Evolutionary conservation across 1,140 invertebrate species (phyloP).

Genomic region (Ceratina japonica): DNA sequence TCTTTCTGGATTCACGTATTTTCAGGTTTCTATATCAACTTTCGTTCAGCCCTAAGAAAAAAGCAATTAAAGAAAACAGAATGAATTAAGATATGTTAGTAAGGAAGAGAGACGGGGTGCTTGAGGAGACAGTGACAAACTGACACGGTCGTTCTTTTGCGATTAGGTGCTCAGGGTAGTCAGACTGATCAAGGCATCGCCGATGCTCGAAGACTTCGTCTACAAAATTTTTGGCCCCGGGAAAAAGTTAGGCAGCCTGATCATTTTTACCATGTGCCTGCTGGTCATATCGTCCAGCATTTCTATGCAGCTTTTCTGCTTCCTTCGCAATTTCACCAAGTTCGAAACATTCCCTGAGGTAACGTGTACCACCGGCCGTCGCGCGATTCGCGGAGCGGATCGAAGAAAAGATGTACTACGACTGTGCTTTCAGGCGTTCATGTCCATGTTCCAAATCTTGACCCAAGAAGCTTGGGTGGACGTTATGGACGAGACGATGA

Average conservation of each 20-base stretch:
- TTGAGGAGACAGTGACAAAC: not conserved
- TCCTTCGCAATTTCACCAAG: slow-evolving; percentile 95
- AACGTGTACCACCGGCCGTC: slow-evolving; percentile 57
- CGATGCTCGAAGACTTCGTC: slow-evolving; percentile 99
- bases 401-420: not conserved
- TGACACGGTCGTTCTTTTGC: slow-evolving; percentile 15
- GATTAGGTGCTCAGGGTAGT: slow-evolving; percentile 94
- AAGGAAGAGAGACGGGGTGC: too few species aligned
- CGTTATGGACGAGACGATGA: slow-evolving; percentile 99
- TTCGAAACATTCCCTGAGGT: slow-evolving; percentile 99
- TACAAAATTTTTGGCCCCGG: slow-evolving; percentile 99
- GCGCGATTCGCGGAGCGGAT: too few species aligned
- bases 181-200: slow-evolving; percentile 98
- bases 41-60: slow-evolving; percentile 29
- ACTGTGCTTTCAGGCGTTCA: slow-evolving; percentile 89
- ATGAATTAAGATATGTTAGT: too few species aligned
- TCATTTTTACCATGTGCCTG: slow-evolving; percentile 99
- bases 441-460: slow-evolving; percentile 99
- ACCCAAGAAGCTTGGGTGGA: slow-evolving; percentile 99
- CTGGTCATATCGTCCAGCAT: slow-evolving; percentile 99
- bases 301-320: slow-evolving; percentile 99
- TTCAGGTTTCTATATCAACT: slow-evolving; percentile 86
- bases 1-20: slow-evolving; percentile 96
- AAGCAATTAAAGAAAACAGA: not conserved
- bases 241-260: slow-evolving; percentile 98